Evolutionary conservation across 2,113 vertebrate species (phyloP), one percentile per base, ranked within the genome.

Genomic region (Eleginops maclovinus): DNA sequence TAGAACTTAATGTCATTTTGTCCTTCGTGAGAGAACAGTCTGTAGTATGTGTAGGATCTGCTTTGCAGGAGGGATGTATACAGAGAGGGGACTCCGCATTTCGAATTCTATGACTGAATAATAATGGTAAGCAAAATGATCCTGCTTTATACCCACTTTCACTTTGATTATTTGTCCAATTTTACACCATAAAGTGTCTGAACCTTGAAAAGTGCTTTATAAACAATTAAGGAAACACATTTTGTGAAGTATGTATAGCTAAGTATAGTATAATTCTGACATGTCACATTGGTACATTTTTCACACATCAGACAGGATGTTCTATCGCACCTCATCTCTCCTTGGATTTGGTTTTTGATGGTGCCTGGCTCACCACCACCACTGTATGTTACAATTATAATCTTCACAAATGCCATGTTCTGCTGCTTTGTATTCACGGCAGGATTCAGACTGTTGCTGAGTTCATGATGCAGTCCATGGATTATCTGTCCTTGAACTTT

Each of bases 401-500:
- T 77, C 40, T 9, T 19, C n/a, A n/a, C 16, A 19, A 8, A 4
- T 4, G 56, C 26, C 36, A 50, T 36, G 47, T 82, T 65, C 44
- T 54, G 24, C 63, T 85, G 75, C 2, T 91, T 73, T 81, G 89
- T 72, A 85, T 88, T 85, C 86, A 47, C 9, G 7, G 64, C 69
- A 71, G 85, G 58, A 64, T 72, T 73, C 72, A 53, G 49, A 44
- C 28, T 60, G 26, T 19, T 10, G n/a, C 76, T 44, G 77, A 36
- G 9, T 76, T 79, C 49, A 21, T 61, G 75, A 77, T 77, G 72
- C 77, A 80, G 49, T 80, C 36, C 43, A 0, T 26, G 63, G 19
- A 26, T 47, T 47, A 61, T 83, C 81, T 9, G 76, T 75, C 83
- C 90, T 86, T 91, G 75, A 82, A 88, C 82, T 72, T 85, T 72